A percentile compares a stretch with the other conserved stretches of the same genome.
Evolutionary conservation across 1,140 invertebrate genomes (phyloP).

Genomic region (Ostrea denselamellosa): DNA sequence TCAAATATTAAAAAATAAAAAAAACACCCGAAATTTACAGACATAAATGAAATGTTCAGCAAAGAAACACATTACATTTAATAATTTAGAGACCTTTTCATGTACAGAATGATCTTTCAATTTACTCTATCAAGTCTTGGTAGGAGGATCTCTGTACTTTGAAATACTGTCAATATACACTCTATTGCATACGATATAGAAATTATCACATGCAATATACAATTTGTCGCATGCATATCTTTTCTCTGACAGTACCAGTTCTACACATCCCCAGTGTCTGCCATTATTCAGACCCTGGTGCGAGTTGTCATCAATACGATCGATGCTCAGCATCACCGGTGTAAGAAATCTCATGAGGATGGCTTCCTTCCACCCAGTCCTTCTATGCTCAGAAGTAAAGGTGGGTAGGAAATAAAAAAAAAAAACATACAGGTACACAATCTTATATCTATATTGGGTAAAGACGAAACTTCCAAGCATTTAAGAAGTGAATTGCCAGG

Average conservation of each 20-base stretch:
- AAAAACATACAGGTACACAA: not conserved
- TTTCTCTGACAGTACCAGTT: slow-evolving; percentile 89
- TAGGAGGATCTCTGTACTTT: no score
- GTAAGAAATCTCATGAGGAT: slow-evolving; percentile 74
- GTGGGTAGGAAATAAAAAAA: slow-evolving; percentile 61
- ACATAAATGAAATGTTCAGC: no score
- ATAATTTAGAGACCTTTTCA: no score
- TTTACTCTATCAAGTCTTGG: no score
- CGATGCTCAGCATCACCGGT: slow-evolving; percentile 90
- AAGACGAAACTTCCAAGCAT: not conserved
- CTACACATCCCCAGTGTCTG: slow-evolving; percentile 88
- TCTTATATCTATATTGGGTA: not conserved
- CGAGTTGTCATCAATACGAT: slow-evolving; percentile 96
- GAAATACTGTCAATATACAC: not conserved
- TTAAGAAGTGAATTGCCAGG: no score
- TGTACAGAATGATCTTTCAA: no score
- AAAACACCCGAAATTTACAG: no score
- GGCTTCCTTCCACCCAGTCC: slow-evolving; percentile 70
- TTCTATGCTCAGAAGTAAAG: slow-evolving; percentile 75
- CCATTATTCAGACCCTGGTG: slow-evolving; percentile 89
- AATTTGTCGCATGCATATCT: not conserved
- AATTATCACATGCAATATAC: not conserved
- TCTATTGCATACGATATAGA: no score
- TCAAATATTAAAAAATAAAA: no score
- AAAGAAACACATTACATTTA: no score